Conservation (phyloP, 2,113 vertebrate genomes). For the Fulmarus glacialis region DNA sequence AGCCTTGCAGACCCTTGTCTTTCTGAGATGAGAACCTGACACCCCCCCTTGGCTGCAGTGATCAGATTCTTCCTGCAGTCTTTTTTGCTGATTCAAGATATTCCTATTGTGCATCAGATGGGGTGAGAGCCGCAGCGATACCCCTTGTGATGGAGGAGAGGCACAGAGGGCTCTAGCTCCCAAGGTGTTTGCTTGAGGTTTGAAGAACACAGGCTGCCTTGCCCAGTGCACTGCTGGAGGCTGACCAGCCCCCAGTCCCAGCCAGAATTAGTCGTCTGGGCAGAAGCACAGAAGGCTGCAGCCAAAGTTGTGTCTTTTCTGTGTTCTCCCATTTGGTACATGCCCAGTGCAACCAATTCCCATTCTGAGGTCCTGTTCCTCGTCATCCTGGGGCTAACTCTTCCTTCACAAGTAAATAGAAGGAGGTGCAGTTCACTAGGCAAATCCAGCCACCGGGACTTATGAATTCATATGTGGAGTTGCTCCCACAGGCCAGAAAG, state of each 20-base stretch:
- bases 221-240: not conserved
- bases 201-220: not conserved
- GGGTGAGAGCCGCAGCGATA: fast-evolving
- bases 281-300: not conserved
- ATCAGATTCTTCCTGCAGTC: not conserved
- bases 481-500: not conserved
- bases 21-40: not conserved
- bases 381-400: not conserved
- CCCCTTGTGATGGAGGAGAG: not conserved
- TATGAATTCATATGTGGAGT: not conserved
- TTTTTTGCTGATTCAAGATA: not conserved
- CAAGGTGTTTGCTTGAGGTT: not conserved
- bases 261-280: not conserved
- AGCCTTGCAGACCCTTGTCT: not conserved
- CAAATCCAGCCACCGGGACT: not conserved
- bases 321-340: not conserved
- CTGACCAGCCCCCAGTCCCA: not conserved
- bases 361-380: not conserved
- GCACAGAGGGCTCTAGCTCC: not conserved
- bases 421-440: not conserved
- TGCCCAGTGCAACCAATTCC: not conserved
- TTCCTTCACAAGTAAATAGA: not conserved
- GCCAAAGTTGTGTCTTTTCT: not conserved
- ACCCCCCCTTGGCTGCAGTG: not conserved
- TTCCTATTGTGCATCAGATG: not conserved